Evolutionary conservation across 2,888 invertebrate genomes (phyloP).

Genomic region (Therioaphis trifolii): DNA sequence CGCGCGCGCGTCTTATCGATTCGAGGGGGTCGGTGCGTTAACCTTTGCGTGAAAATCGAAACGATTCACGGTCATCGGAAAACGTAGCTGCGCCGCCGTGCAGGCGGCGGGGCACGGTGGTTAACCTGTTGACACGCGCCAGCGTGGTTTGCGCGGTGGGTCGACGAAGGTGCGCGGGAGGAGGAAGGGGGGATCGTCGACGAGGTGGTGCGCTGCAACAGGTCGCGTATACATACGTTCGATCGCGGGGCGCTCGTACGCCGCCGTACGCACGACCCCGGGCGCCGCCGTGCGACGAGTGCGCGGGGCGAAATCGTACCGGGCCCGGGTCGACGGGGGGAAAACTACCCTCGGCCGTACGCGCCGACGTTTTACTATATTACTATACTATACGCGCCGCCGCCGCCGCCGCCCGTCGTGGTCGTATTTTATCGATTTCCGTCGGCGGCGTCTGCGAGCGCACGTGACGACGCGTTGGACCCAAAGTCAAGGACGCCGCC

Average conservation of each 20-base stretch:
- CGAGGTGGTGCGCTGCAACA: too few relatives aligned
- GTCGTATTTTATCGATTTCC: conserved; percentile 46
- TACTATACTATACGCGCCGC: background rate
- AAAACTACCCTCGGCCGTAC: conserved; percentile 15
- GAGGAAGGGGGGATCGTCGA: background rate
- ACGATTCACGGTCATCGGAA: conserved; percentile 43
- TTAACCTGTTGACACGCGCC: conserved; percentile 46
- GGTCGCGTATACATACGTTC: background rate
- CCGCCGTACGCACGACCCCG: background rate
- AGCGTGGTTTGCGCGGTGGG: background rate
- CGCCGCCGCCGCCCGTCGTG: conserved; percentile 41
- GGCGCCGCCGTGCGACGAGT: background rate
- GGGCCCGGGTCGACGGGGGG: background rate
- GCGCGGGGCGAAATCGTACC: background rate
- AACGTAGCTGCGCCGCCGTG: background rate
- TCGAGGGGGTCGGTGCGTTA: background rate
- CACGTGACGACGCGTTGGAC: conserved; percentile 22
- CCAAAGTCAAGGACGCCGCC: conserved; percentile 52
- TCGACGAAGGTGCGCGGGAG: background rate
- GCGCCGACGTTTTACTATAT: background rate
- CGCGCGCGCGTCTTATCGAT: too few relatives aligned
- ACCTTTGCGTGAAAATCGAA: conserved; percentile 31
- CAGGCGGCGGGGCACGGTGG: background rate
- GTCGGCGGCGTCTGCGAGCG: background rate
- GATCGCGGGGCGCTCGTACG: background rate